Conservation (phyloP, 2,113 vertebrate genomes). For the Spizaetus ornatus region DNA sequence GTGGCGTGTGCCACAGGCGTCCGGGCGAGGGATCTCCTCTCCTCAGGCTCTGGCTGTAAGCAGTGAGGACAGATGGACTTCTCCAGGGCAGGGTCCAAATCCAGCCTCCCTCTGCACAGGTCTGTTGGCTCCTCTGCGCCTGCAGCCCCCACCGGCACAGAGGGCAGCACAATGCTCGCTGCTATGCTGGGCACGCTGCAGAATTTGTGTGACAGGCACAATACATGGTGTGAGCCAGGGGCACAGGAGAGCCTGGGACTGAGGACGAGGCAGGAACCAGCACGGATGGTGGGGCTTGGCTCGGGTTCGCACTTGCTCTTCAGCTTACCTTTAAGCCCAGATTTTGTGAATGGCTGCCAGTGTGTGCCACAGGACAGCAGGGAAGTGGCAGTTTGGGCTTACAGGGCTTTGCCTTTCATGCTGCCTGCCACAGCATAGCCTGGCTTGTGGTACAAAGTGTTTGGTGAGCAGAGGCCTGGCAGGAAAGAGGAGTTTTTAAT, state of each 20-base stretch:
- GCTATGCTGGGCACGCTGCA: rapidly evolving
- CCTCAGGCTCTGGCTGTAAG: neutral
- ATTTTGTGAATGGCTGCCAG: neutral
- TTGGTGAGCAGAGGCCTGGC: neutral
- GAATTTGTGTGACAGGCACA: neutral
- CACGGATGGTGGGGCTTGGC: rapidly evolving
- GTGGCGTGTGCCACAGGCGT: rapidly evolving
- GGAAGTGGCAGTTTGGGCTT: neutral
- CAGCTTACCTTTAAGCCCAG: neutral
- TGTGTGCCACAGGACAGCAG: rapidly evolving
- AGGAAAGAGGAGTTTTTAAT: neutral
- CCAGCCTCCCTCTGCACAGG: rapidly evolving
- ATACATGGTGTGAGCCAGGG: neutral
- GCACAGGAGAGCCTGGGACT: neutral
- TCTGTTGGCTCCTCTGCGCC: neutral
- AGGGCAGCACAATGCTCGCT: rapidly evolving
- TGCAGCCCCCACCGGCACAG: rapidly evolving
- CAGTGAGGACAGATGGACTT: neutral
- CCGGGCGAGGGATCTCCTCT: rapidly evolving
- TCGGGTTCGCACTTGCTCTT: neutral
- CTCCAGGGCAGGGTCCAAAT: neutral
- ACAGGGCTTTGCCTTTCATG: neutral
- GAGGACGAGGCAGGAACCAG: rapidly evolving
- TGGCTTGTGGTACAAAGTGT: neutral
- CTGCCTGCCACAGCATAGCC: neutral